Percentiles rank a stretch among this genome's conserved stretches.
Evolutionary conservation across 2,113 vertebrate species (phyloP).

Genomic region (Carassius gibelio): DNA sequence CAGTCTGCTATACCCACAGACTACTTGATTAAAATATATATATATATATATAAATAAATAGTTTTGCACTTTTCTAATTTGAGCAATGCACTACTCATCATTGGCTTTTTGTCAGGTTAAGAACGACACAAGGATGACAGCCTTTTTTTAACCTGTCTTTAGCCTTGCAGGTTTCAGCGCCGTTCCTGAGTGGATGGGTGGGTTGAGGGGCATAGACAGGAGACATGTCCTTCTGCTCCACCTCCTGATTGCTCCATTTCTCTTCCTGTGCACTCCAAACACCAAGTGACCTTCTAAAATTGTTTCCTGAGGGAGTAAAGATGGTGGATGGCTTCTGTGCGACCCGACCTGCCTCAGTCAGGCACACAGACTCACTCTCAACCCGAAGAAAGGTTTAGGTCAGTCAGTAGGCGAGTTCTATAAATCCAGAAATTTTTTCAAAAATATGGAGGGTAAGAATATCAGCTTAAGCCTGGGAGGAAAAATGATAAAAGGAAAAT

Average conservation of each 20-base stretch:
- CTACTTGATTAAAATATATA: not conserved
- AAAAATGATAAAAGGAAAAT: slow-evolving; percentile 35
- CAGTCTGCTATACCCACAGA: not conserved
- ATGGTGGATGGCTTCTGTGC: not conserved
- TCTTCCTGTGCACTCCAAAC: slow-evolving; percentile 65
- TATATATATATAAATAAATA: no score
- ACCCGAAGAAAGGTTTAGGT: slow-evolving; percentile 20
- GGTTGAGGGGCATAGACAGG: slow-evolving; percentile 60
- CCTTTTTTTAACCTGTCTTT: slow-evolving; percentile 61
- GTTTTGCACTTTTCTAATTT: not conserved
- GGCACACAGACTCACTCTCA: slow-evolving; percentile 11
- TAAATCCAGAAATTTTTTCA: not conserved
- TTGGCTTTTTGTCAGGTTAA: slow-evolving; percentile 14
- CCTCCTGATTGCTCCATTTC: slow-evolving; percentile 65
- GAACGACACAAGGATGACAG: slow-evolving; percentile 56
- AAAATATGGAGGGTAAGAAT: slow-evolving; percentile 24
- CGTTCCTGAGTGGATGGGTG: not conserved
- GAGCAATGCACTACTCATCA: not conserved
- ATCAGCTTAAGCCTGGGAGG: slow-evolving; percentile 18
- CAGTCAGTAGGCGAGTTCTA: slow-evolving; percentile 1
- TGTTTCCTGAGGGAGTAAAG: slow-evolving; percentile 48
- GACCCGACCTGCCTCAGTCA: not conserved
- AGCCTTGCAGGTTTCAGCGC: slow-evolving; percentile 45
- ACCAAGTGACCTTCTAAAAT: slow-evolving; percentile 65
- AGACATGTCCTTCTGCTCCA: slow-evolving; percentile 61